Conservation (phyloP, 2,797 vertebrate species). For the Leptoclinus maculatus region DNA sequence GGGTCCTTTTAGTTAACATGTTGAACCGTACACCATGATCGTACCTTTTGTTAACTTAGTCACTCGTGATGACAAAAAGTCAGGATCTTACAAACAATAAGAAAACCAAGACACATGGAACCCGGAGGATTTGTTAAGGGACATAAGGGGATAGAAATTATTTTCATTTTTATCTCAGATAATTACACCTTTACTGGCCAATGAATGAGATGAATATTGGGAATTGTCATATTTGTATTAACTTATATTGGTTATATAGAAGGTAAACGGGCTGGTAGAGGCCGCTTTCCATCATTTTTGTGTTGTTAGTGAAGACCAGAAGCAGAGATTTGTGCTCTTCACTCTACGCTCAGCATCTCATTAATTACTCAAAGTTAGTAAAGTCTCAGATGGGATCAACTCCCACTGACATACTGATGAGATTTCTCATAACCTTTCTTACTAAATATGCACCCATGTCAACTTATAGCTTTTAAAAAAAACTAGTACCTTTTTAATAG, state of each 20-base stretch:
- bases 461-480: too few species aligned
- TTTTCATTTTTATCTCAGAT: constrained; percentile 24
- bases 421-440: constrained; percentile 31
- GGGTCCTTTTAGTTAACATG: constrained; percentile 25
- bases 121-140: constrained; percentile 8
- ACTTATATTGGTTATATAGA: not conserved
- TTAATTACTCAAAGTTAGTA: constrained; percentile 47
- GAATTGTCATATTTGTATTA: constrained; percentile 2
- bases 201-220: constrained; percentile 8
- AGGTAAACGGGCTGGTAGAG: constrained; percentile 21
- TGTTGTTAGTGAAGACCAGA: constrained; percentile 20
- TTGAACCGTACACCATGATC: not conserved
- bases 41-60: not conserved
- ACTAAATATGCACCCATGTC: constrained; percentile 8
- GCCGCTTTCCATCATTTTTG: constrained; percentile 26
- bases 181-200: not conserved
- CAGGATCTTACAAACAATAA: not conserved
- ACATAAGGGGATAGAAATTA: not conserved
- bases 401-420: constrained; percentile 30
- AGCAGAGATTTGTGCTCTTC: constrained; percentile 19
- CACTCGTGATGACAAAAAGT: not conserved
- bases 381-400: constrained; percentile 48
- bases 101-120: constrained; percentile 20
- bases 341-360: constrained; percentile 14
- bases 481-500: not conserved